Evolutionary conservation across 2,888 invertebrate genomes (phyloP).

Genomic region (Athripsodes cinereus): DNA sequence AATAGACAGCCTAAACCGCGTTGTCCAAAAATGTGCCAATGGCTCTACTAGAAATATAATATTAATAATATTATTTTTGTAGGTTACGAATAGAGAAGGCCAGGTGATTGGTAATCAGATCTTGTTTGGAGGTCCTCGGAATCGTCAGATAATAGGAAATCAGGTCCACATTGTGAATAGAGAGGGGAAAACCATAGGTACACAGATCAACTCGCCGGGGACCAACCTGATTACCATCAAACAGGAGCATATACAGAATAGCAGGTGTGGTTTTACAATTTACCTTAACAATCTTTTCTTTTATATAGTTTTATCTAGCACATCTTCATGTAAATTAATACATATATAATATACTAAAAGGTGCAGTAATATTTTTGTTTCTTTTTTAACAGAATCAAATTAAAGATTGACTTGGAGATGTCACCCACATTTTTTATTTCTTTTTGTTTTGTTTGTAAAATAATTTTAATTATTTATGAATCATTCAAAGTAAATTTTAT

Average conservation of each 20-base stretch:
- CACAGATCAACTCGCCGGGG: slow-evolving; percentile 31
- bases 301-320: neutral
- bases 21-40: too few species aligned
- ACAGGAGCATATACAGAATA: slow-evolving; percentile 33
- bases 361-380: too few species aligned
- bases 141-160: slow-evolving; percentile 32
- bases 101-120: slow-evolving; percentile 52
- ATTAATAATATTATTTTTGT: slow-evolving; percentile 3
- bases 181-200: slow-evolving; percentile 37
- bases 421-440: too few species aligned
- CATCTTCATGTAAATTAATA: neutral
- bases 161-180: slow-evolving; percentile 39
- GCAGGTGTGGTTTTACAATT: slow-evolving; percentile 22
- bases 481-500: too few species aligned
- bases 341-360: too few species aligned
- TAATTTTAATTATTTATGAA: too few species aligned
- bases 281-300: neutral
- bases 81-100: slow-evolving; percentile 49
- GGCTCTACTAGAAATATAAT: too few species aligned
- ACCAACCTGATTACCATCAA: slow-evolving; percentile 32
- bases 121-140: slow-evolving; percentile 40
- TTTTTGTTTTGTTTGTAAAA: too few species aligned
- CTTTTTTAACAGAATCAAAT: too few species aligned
- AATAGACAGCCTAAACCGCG: too few species aligned
- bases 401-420: too few species aligned